phyloP scores from a whole-genome alignment of 2,888 invertebrate species.

The Morpho helenor region DNA sequence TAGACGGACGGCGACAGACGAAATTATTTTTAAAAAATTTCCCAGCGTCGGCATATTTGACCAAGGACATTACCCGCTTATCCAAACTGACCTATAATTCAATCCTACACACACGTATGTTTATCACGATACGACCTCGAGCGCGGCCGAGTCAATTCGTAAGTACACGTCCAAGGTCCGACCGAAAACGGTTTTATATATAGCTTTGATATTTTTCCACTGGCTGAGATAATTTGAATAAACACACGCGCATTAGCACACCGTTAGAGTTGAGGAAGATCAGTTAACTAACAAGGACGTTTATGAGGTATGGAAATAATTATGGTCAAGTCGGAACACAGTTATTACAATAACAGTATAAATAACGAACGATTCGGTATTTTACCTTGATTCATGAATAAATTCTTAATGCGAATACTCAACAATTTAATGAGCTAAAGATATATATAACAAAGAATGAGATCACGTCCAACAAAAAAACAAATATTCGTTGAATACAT shows the following conservation, averaged over 20 bases:
- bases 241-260: slow-evolving; percentile 5
- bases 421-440: no score
- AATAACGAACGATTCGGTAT: no score
- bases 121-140: slow-evolving; percentile 49
- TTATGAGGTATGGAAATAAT: neutral
- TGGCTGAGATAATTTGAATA: slow-evolving; percentile 23
- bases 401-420: no score
- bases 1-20: neutral
- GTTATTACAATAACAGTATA: no score
- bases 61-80: slow-evolving; percentile 29
- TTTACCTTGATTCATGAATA: neutral
- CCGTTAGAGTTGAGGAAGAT: slow-evolving; percentile 29
- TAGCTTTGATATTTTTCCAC: slow-evolving; percentile 32
- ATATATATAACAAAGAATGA: no score
- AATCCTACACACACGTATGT: slow-evolving; percentile 26
- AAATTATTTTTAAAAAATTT: neutral
- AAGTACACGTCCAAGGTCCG: slow-evolving; percentile 57
- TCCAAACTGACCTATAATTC: slow-evolving; percentile 35
- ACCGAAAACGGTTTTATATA: slow-evolving; percentile 39
- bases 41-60: slow-evolving; percentile 6
- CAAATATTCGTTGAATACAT: no score
- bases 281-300: slow-evolving; percentile 18
- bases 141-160: slow-evolving; percentile 56
- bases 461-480: no score
- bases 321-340: no score